Evolutionary conservation across 2,888 invertebrate genomes (phyloP), one percentile per base, ranked within the genome.

Genomic region (Nomada lathburiana): DNA sequence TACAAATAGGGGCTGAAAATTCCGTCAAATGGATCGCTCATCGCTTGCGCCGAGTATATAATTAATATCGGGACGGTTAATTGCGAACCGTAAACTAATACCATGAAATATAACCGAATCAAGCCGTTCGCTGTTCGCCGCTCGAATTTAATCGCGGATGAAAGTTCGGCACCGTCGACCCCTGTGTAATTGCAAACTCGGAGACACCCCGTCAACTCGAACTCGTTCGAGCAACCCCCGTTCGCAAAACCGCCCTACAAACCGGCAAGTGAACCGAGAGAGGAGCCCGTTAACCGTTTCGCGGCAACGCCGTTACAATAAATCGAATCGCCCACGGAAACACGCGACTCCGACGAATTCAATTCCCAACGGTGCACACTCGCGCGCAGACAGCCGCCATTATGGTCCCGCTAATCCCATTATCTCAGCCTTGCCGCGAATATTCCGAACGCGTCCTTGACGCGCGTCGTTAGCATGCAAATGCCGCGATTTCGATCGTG

Each of bases 381-480:
- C 4, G 10, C 13, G 18, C 50, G 20, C 2, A 60, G 50, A 11
- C 29, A n/a, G 52, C 63, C 77, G 68, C 67, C 42, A 69, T 79
- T 68, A 64, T 62, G 44, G 44, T 2, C 16, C 69, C 20, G 77
- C n/a, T 76, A 76, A 76, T 50, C 53, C 67, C 52, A 52, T 72
- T 80, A 79, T 65, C 63, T 77, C 62, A 26, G 52, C 65, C 65
- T 68, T 36, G 26, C 55, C n/a, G 29, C 64, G 69, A 70, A 79
- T 77, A 65, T 77, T 70, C 78, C 52, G 50, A 26, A 44, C 29
- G 72, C 80, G 57, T 72, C 67, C 62, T 72, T 63, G 67, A 63
- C 67, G 62, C 52, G 64, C 67, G 47, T 70, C 74, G 70, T 81
- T 80, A 80, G 59, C 53, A 70, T 74, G 81, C 69, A 80, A 81